phyloP scores from a whole-genome alignment of 1,140 invertebrate species.

The Drosophila eugracilis region DNA sequence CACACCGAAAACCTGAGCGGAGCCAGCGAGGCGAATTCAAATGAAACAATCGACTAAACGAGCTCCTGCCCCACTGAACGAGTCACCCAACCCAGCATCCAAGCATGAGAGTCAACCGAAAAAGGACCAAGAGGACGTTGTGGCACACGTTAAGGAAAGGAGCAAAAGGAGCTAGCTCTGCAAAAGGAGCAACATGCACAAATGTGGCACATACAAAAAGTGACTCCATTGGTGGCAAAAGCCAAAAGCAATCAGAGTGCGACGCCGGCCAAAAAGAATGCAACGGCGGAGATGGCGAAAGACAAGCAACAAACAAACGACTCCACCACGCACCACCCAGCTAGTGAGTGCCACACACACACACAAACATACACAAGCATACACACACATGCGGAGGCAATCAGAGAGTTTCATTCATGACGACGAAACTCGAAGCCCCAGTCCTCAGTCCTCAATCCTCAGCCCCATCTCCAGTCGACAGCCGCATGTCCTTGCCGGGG shows the following conservation, averaged over 20 bases:
- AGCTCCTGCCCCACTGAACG: not conserved
- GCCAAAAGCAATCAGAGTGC: slow-evolving; percentile 32
- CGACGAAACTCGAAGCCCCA: slow-evolving; percentile 58
- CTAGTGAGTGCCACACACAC: slow-evolving; percentile 4
- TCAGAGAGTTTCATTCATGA: slow-evolving; percentile 64
- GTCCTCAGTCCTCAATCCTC: slow-evolving; percentile 1
- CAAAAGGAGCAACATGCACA: slow-evolving; percentile 1
- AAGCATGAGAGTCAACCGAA: no score
- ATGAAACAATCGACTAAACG: slow-evolving; percentile 51
- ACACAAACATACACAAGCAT: not conserved
- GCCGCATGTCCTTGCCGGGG: slow-evolving; percentile 51
- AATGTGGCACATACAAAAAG: slow-evolving; percentile 37
- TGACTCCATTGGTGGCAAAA: slow-evolving; percentile 16
- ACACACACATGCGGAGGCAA: slow-evolving; percentile 17
- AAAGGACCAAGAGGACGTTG: not conserved
- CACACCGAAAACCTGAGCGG: not conserved
- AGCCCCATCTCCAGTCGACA: slow-evolving; percentile 29
- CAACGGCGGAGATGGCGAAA: slow-evolving; percentile 62
- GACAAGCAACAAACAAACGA: slow-evolving; percentile 55
- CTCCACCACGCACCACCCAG: slow-evolving; percentile 8
- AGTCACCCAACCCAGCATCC: not conserved
- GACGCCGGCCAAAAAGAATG: slow-evolving; percentile 49
- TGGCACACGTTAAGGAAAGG: not conserved
- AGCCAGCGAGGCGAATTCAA: slow-evolving; percentile 36
- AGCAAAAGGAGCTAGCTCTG: slow-evolving; percentile 7